Percentiles rank a stretch among this genome's conserved stretches.
phyloP scores from a whole-genome alignment of 2,113 vertebrate genomes.

The Polypterus senegalus region DNA sequence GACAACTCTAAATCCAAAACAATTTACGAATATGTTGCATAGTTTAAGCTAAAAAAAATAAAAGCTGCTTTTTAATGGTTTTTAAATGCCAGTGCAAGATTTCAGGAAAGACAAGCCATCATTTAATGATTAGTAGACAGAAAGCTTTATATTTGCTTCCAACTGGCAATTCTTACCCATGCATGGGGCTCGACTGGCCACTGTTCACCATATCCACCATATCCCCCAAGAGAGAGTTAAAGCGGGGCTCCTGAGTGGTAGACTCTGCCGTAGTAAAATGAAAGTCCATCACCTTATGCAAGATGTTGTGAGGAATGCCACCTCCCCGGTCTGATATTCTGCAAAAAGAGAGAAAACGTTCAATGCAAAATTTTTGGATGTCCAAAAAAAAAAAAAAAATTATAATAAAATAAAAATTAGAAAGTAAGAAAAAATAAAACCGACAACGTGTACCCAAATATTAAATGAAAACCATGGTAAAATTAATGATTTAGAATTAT shows the following conservation, averaged over 20 bases:
- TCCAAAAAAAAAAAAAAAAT: no score
- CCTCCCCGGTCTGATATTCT: conserved; percentile 83
- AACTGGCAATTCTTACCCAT: conserved; percentile 54
- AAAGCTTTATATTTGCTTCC: no score
- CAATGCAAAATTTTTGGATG: no score
- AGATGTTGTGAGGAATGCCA: conserved; percentile 68
- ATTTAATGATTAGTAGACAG: neutral
- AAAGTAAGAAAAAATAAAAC: neutral
- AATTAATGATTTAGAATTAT: no score
- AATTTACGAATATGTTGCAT: no score
- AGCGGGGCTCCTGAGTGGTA: conserved; percentile 72
- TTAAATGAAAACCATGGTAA: no score
- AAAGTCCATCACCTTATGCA: conserved; percentile 77
- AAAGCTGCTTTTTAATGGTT: no score
- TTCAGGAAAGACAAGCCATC: no score
- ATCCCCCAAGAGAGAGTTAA: conserved; percentile 68
- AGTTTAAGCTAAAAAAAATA: no score
- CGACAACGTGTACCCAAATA: neutral
- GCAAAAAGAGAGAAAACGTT: neutral
- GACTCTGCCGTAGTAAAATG: conserved; percentile 85
- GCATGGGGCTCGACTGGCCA: conserved; percentile 75
- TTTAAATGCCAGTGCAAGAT: no score
- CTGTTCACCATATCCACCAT: conserved; percentile 55
- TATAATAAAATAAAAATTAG: no score
- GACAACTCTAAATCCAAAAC: no score